phyloP scores from a whole-genome alignment of 2,888 invertebrate genomes.

The Pogonocherus hispidulus region DNA sequence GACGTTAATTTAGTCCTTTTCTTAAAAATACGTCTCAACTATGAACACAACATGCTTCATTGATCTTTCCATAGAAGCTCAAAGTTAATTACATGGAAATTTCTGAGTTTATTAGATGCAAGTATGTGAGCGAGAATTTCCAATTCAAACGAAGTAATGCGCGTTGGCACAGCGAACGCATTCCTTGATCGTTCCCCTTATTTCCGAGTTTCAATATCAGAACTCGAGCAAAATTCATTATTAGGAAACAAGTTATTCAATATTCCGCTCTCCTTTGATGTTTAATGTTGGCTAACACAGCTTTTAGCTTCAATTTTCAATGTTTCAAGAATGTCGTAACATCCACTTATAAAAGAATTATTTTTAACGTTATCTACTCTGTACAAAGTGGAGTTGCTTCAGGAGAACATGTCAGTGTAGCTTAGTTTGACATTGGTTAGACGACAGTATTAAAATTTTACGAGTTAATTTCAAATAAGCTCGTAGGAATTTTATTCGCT shows the following conservation, averaged over 20 bases:
- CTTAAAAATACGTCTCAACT: conserved; percentile 43
- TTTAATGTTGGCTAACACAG: conserved; percentile 58
- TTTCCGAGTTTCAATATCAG: conserved; percentile 61
- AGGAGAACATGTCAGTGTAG: background rate
- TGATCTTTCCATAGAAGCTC: conserved; percentile 63
- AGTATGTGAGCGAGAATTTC: conserved; percentile 70
- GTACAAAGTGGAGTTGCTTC: conserved; percentile 4
- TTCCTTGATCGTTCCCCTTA: conserved; percentile 58
- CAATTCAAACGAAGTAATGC: conserved; percentile 68
- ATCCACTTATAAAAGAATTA: conserved; percentile 41
- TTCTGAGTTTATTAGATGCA: conserved; percentile 69
- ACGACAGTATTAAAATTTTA: conserved; percentile 6
- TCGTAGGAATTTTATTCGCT: too few relatives aligned
- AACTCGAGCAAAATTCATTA: conserved; percentile 65
- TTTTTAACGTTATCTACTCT: conserved; percentile 32
- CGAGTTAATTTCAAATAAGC: too few relatives aligned
- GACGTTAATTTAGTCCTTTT: conserved; percentile 22
- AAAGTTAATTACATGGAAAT: conserved; percentile 70
- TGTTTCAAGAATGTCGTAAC: conserved; percentile 45
- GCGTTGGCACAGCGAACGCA: conserved; percentile 59
- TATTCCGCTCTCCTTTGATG: conserved; percentile 62
- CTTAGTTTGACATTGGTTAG: conserved; percentile 5
- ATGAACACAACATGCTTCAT: conserved; percentile 58
- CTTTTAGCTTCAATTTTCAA: conserved; percentile 58
- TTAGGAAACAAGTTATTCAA: conserved; percentile 68